phyloP scores from a whole-genome alignment of 2,888 invertebrate species.

The Carcina quercana region DNA sequence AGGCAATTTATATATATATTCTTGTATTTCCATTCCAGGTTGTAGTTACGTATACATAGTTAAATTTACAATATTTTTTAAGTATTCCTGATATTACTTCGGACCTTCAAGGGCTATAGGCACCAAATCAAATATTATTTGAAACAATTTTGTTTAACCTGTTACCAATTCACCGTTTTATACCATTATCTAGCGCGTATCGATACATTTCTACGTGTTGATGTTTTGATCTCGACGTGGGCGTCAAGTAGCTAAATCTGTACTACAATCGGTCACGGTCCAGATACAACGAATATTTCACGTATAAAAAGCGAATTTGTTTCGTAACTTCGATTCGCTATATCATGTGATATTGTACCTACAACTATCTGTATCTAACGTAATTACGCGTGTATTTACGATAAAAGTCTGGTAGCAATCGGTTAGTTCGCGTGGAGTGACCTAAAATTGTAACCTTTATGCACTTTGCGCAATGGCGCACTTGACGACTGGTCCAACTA shows the following conservation, averaged over 20 bases:
- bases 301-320: constrained; percentile 28
- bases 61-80: too few species aligned
- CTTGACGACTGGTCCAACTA: constrained; percentile 22
- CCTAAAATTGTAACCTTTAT: constrained; percentile 10
- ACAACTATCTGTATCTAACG: constrained; percentile 12
- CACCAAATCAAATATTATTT: too few species aligned
- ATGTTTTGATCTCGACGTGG: constrained; percentile 28
- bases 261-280: constrained; percentile 24
- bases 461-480: constrained; percentile 16
- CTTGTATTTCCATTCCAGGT: too few species aligned
- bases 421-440: background rate
- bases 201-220: too few species aligned
- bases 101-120: too few species aligned
- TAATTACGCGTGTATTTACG: constrained; percentile 12
- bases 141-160: too few species aligned
- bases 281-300: constrained; percentile 20
- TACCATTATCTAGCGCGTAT: too few species aligned
- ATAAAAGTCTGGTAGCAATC: background rate
- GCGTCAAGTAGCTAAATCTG: constrained; percentile 31
- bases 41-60: too few species aligned
- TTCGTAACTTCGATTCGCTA: constrained; percentile 25
- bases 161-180: too few species aligned
- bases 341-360: constrained; percentile 17
- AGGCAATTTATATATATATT: too few species aligned
- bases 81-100: too few species aligned